Base-by-base conservation (phyloP, 1,140 invertebrate species). In the Pararge aegeria region DNA sequence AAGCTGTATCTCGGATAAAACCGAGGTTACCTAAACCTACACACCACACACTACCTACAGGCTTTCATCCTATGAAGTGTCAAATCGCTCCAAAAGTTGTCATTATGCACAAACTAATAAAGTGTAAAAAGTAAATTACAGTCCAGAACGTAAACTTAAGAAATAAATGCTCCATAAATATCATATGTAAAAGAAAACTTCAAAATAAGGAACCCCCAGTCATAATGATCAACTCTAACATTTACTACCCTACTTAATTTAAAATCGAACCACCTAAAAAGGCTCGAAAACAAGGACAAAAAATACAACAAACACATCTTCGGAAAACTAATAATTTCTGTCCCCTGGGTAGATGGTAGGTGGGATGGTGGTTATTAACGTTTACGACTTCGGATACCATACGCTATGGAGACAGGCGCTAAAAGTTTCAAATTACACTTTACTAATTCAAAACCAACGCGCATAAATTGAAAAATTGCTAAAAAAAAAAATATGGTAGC, bases 401-500 rank as follows among this genome's bases (percentile, higher is more conserved):
- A 13, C 18, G 18, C 44, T 19, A 24, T 46, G 20, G 46, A 58
- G 54, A 52, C 42, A 49, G 38, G 56, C 56, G 29, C 48, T 54
- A 63, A 69, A 63, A 66, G 61, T 58, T 58, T 71, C 62, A 46
- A 63, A 66, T 68, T 64, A 44, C 51, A 63, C 48, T 61, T 52
- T 55, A 24, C 2, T 24, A 58, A 51, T 50, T 46, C 38, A 54
- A 59, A 66, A 50, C 52, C 44, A 44, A 70, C 58, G 54, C 24
- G 21, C 15, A 64, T 65, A 68, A 68, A 68, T 61, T 52, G 13
- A 1, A 40, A 27, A 53, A 5, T 20, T 55, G 12, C 29, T 40
- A 46, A 56, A 40, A 4, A 2, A 10, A 40, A 10, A 40, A 40
- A 18, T 16, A 24, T 4, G 3, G 7, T 4, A 4, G 3, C 24